Evolutionary conservation across 30 jellyfish, hydroid and myxozoan genomes (phyloP).

Genomic region (Mastigias papua): DNA sequence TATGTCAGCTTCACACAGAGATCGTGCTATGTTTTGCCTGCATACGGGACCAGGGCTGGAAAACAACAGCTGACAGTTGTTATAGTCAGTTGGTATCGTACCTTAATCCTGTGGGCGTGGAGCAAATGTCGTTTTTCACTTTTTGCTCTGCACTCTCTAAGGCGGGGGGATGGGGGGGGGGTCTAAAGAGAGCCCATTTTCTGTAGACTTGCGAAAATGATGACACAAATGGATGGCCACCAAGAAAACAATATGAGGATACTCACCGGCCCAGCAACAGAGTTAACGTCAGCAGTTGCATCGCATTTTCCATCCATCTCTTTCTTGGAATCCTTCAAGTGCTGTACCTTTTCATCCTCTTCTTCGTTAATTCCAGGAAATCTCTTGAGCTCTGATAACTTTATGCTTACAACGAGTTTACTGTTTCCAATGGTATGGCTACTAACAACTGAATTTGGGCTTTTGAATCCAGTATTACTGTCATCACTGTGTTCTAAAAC

Average conservation of each 20-base stretch:
- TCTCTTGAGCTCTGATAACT: slow-evolving; percentile 25
- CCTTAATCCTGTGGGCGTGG: no score
- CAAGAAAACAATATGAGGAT: not conserved
- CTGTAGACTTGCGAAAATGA: no score
- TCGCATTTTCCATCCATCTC: slow-evolving; percentile 16
- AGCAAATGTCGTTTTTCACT: no score
- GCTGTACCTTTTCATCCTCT: not conserved
- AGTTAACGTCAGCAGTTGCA: slow-evolving; percentile 1
- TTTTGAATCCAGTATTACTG: slow-evolving; percentile 23
- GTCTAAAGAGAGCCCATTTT: no score
- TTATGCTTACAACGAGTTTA: slow-evolving; percentile 33
- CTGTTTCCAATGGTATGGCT: not conserved
- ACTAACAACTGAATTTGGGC: slow-evolving; percentile 2
- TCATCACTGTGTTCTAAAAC: slow-evolving; percentile 16
- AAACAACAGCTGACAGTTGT: no score
- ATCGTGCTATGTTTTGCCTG: no score
- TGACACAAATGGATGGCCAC: no score
- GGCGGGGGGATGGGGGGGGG: no score
- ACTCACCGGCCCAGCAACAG: slow-evolving; percentile 34
- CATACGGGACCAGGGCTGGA: no score
- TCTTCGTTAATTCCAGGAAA: slow-evolving; percentile 18
- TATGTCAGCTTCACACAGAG: no score
- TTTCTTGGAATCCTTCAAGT: not conserved
- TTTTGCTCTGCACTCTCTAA: no score
- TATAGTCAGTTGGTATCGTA: no score